A percentile compares a stretch with the other conserved stretches of the same genome.
These are phyloP conservation scores for Atta texana DNA, from an alignment of 1,140 invertebrate species.

Conservation along the genomic window DNA sequence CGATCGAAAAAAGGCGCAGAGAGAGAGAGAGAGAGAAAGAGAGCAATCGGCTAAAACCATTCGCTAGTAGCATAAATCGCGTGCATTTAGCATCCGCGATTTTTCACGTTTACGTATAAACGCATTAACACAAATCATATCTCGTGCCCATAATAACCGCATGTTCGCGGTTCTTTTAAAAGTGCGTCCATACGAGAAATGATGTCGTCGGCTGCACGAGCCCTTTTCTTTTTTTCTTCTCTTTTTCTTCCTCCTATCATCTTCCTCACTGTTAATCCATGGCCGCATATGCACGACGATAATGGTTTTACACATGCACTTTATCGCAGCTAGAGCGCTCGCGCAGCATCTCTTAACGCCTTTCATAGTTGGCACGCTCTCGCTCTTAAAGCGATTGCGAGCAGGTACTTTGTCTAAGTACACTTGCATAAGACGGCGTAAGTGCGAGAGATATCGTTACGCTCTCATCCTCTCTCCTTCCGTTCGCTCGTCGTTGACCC, in stretches of 20 bases:
- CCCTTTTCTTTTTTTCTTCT: constrained; percentile 25
- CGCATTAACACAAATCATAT: constrained; percentile 76
- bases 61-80: constrained; percentile 76
- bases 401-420: constrained; percentile 81
- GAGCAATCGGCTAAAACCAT: constrained; percentile 73
- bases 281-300: constrained; percentile 38
- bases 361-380: constrained; percentile 76
- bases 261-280: constrained; percentile 61
- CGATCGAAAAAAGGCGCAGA: not conserved
- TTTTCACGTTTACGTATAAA: constrained; percentile 69
- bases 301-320: constrained; percentile 67
- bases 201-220: constrained; percentile 23
- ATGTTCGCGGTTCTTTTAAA: constrained; percentile 73
- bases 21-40: not conserved
- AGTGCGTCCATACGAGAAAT: constrained; percentile 33
- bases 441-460: constrained; percentile 78
- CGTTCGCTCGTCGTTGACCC: constrained; percentile 36
- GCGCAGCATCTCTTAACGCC: constrained; percentile 73
- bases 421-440: constrained; percentile 69
- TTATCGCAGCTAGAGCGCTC: constrained; percentile 75
- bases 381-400: constrained; percentile 78
- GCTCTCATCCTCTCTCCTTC: constrained; percentile 6
- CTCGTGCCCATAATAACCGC: constrained; percentile 67
- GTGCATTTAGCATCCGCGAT: constrained; percentile 76
- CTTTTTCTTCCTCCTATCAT: constrained; percentile 20